These are phyloP conservation scores for Antheraea mylitta DNA, from an alignment of 1,140 invertebrate species.

Conservation along the genomic window DNA sequence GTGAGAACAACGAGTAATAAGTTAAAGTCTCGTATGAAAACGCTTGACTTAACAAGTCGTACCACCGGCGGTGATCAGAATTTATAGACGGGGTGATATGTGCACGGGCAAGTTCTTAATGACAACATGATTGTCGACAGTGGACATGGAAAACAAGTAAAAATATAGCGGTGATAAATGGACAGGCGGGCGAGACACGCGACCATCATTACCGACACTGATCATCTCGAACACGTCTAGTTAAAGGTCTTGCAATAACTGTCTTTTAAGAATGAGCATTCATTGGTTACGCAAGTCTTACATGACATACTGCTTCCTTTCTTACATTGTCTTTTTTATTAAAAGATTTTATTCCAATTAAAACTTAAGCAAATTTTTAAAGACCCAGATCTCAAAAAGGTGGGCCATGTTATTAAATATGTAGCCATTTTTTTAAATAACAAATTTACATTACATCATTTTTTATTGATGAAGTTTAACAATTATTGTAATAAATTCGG, in stretches of 20 bases:
- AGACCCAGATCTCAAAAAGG: no score
- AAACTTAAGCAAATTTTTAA: no score
- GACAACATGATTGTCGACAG: constrained; percentile 72
- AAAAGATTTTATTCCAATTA: no score
- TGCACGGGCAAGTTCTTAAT: constrained; percentile 67
- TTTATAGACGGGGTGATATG: constrained; percentile 65
- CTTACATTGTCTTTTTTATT: no score
- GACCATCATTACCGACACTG: constrained; percentile 54
- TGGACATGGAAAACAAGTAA: constrained; percentile 70
- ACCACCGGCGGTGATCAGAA: constrained; percentile 64
- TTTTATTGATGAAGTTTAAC: no score
- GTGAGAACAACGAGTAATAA: neutral
- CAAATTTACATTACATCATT: no score
- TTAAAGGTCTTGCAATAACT: constrained; percentile 24
- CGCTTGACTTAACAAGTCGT: constrained; percentile 37
- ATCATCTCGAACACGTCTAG: constrained; percentile 40
- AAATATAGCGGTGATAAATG: constrained; percentile 72
- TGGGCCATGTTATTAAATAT: no score
- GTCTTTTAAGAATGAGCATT: no score
- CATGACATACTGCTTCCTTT: no score
- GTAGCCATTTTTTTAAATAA: no score
- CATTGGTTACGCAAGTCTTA: no score
- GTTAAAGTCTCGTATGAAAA: neutral
- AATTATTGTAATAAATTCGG: no score
- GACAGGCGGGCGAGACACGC: constrained; percentile 50